phyloP scores from a whole-genome alignment of 35 echinoderm and acorn worm species.

The Apostichopus japonicus region DNA sequence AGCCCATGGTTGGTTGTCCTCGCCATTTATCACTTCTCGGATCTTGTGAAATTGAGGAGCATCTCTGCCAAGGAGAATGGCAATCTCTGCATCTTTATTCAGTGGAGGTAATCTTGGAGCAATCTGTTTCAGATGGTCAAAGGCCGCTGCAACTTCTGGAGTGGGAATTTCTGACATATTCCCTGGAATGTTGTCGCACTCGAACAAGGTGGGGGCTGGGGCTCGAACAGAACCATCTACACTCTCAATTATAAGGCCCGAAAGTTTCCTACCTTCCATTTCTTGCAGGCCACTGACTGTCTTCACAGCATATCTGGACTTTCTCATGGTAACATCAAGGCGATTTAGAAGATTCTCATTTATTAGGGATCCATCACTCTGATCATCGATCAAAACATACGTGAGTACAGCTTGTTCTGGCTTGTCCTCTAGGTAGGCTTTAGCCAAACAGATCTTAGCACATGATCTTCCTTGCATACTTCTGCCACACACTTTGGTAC shows the following conservation, averaged over 20 bases:
- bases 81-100: constrained; percentile 49
- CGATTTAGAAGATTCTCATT: constrained; percentile 6
- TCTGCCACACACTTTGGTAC: constrained; percentile 61
- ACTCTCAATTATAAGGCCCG: constrained; percentile 49
- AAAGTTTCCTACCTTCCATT: constrained; percentile 40
- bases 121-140: constrained; percentile 56
- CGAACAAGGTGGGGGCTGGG: constrained; percentile 33
- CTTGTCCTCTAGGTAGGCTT: constrained; percentile 36
- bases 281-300: constrained; percentile 43
- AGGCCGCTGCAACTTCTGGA: constrained; percentile 29
- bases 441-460: constrained; percentile 64
- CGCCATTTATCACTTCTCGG: constrained; percentile 58
- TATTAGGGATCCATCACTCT: constrained; percentile 61
- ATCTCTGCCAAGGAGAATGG: constrained; percentile 60
- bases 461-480: constrained; percentile 61
- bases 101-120: constrained; percentile 24
- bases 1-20: constrained; percentile 62
- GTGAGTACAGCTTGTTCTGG: neutral
- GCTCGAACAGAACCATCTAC: constrained; percentile 35
- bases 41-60: constrained; percentile 53
- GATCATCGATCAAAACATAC: constrained; percentile 76
- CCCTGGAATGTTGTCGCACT: constrained; percentile 58
- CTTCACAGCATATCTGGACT: constrained; percentile 44
- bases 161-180: constrained; percentile 67
- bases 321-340: constrained; percentile 26